phyloP scores from a whole-genome alignment of 2,113 vertebrate genomes.

The Perca schrenkii region DNA sequence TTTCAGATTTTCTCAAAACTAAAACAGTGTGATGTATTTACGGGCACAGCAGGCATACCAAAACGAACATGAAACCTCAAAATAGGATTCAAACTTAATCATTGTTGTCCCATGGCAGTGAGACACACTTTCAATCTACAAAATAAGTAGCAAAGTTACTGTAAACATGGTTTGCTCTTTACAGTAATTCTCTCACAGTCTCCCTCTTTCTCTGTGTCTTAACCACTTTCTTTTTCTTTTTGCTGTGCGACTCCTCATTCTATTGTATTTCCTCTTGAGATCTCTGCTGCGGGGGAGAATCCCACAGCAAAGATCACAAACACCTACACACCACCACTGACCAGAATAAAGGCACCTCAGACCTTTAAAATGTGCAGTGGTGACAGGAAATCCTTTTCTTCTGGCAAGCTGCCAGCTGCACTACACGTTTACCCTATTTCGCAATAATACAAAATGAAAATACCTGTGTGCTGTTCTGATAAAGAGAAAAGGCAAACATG shows the following conservation, averaged over 20 bases:
- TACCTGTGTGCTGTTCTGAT: background rate
- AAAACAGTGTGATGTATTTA: background rate
- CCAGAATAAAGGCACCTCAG: conserved; percentile 70
- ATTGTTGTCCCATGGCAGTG: background rate
- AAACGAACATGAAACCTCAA: conserved; percentile 32
- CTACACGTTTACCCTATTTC: background rate
- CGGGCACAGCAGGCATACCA: background rate
- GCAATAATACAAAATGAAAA: background rate
- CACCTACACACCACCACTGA: conserved; percentile 53
- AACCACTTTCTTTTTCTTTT: conserved; percentile 38
- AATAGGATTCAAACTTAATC: background rate
- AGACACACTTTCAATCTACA: conserved; percentile 48
- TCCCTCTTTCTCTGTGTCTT: conserved; percentile 32
- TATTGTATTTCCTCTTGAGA: conserved; percentile 47
- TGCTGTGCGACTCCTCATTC: conserved; percentile 30
- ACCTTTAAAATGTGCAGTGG: conserved; percentile 10
- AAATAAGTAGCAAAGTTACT: conserved; percentile 50
- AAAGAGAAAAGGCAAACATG: background rate
- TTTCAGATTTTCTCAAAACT: background rate
- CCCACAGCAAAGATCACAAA: conserved; percentile 29
- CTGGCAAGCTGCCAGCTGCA: conserved; percentile 8
- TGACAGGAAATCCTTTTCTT: conserved; percentile 64
- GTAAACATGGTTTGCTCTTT: conserved; percentile 57
- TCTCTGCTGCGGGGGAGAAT: conserved; percentile 57
- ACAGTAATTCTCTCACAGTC: conserved; percentile 66